These are phyloP conservation scores for Chloroceryle inda DNA, from an alignment of 2,797 vertebrate genomes.

Conservation along the genomic window DNA sequence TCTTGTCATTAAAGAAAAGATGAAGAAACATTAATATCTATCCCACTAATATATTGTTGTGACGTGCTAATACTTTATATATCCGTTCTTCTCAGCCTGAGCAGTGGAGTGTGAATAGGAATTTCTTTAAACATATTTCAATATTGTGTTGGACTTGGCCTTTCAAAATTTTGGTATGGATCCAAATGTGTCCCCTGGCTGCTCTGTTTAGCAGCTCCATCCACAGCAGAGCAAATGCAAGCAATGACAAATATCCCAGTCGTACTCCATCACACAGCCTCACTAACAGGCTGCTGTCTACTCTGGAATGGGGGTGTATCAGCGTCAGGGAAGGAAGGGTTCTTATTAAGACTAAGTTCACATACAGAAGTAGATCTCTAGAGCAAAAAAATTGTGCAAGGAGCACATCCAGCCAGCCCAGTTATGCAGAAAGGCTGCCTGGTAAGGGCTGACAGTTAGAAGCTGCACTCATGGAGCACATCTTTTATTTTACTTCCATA, in stretches of 20 bases:
- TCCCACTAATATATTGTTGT: background rate
- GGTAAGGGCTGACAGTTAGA: too few species aligned
- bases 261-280: fast-evolving
- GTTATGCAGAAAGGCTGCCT: background rate
- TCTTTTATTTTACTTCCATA: background rate
- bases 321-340: background rate
- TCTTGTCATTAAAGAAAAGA: background rate
- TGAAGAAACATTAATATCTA: background rate
- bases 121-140: background rate
- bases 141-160: background rate
- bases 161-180: background rate
- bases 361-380: background rate
- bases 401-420: background rate
- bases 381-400: background rate
- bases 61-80: background rate
- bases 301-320: background rate
- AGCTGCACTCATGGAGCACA: background rate
- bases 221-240: background rate
- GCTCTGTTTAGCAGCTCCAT: background rate
- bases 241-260: background rate
- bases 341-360: too few species aligned
- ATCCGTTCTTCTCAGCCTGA: background rate
- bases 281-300: background rate
- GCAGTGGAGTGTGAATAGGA: background rate
- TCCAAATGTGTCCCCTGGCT: background rate